Percentiles rank a stretch among this genome's conserved stretches.
These are phyloP conservation scores for Rhinoptilus africanus DNA, from an alignment of 2,113 vertebrate species.

Conservation along the genomic window DNA sequence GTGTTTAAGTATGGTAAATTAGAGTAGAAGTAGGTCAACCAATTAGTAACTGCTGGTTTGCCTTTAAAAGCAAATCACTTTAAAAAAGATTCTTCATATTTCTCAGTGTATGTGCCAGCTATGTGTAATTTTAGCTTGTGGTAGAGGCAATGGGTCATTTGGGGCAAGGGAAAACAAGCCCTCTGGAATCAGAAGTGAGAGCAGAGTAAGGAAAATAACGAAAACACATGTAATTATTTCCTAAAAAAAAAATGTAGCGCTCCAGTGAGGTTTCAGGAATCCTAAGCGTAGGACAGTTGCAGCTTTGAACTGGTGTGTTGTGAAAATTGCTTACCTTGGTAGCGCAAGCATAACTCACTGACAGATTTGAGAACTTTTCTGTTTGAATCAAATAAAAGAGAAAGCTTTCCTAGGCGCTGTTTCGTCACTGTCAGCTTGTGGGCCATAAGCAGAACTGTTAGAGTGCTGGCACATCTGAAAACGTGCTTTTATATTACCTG, in stretches of 20 bases:
- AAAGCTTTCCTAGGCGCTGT: neutral
- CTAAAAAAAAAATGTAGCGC: neutral
- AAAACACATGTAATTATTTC: constrained; percentile 27
- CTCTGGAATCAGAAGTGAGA: constrained; percentile 19
- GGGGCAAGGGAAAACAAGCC: constrained; percentile 32
- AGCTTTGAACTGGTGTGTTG: neutral
- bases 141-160: neutral
- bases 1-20: constrained; percentile 1
- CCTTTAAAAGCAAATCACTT: constrained; percentile 36
- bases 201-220: neutral
- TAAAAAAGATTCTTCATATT: constrained; percentile 17
- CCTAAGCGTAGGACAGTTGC: neutral
- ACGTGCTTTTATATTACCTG: neutral
- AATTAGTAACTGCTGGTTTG: constrained; percentile 26
- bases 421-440: neutral
- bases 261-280: neutral
- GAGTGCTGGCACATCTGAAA: neutral
- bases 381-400: neutral
- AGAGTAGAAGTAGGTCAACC: constrained; percentile 19
- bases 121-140: constrained; percentile 45
- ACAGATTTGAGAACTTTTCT: neutral
- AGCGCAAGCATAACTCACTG: neutral
- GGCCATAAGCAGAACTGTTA: neutral
- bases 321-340: neutral
- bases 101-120: constrained; percentile 3